Percentiles rank a stretch among this genome's conserved stretches.
Conservation (phyloP, 2,113 vertebrate species). For the Hydrolagus affinis region DNA sequence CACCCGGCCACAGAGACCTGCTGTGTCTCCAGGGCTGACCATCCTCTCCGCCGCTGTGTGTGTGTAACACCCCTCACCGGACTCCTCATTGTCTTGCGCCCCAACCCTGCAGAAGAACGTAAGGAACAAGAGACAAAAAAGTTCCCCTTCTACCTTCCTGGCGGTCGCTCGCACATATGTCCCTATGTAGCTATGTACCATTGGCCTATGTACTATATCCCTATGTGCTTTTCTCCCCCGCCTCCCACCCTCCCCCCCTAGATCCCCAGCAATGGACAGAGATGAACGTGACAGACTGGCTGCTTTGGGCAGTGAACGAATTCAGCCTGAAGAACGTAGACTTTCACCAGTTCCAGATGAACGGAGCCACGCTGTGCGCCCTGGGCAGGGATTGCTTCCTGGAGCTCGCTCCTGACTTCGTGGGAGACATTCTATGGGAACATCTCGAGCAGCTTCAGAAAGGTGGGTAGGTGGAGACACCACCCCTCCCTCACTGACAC, state of each 20-base stretch:
- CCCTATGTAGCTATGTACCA: too few relatives aligned
- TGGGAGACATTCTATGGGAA: constrained; percentile 97
- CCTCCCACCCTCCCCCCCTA: constrained; percentile 44
- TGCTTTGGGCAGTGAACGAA: constrained; percentile 93
- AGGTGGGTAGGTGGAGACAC: constrained; percentile 59
- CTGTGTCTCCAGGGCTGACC: too few relatives aligned
- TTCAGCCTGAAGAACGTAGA: constrained; percentile 95
- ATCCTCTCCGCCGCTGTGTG: too few relatives aligned
- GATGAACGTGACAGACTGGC: constrained; percentile 84
- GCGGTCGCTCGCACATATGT: too few relatives aligned
- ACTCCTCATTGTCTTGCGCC: too few relatives aligned
- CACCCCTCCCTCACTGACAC: too few relatives aligned
- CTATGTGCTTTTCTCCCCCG: neutral
- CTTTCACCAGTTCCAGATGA: constrained; percentile 92
- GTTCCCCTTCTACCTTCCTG: too few relatives aligned
- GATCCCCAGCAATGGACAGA: constrained; percentile 94
- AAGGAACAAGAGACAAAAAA: too few relatives aligned
- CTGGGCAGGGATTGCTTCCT: constrained; percentile 95
- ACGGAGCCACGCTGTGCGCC: constrained; percentile 78
- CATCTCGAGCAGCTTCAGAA: constrained; percentile 97
- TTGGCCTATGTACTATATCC: too few relatives aligned
- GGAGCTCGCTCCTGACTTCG: constrained; percentile 91
- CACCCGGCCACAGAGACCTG: too few relatives aligned
- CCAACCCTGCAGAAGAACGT: too few relatives aligned
- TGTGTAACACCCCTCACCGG: too few relatives aligned